Base-by-base conservation (phyloP, 53 echinoderm and acorn worm genomes). In the Paracentrotus lividus region DNA sequence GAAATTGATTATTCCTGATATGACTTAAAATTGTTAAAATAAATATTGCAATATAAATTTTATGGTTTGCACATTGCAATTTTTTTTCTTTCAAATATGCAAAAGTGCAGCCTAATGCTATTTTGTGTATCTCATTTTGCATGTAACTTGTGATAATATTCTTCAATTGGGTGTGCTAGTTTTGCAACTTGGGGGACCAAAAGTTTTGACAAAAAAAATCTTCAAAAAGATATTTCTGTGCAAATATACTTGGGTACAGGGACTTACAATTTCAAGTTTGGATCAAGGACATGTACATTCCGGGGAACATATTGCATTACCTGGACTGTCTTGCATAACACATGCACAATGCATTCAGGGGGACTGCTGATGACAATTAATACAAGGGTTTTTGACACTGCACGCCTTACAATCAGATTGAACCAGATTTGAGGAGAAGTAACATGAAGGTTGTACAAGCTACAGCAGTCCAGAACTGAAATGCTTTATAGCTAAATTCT, bases 331-430 rank as follows among this genome's bases (percentile, higher is more conserved):
- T 81, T 81, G 24, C 47, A 81, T 72, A 21, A 44, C 47, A 45
- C 81, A 81, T 81, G 81, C 81, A 81, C 8, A 81, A n/a, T 49
- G 81, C 81, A 81, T 47, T 81, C 81, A 44, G 47, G 47, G 44
- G 81, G 81, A 20, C 13, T 81, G 7, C 12, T 8, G 6, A 43
- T 10, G n/a, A 78, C 78, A 45, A 81, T 45, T 26, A 81, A 23
- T n/a, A 78, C 78, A 78, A 44, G n/a, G n/a, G 78, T 9, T n/a
- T 24, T 78, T 24, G 12, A 24, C 12, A 47, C 81, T 81, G 47
- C 81, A 23, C 81, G n/a, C n/a, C 49, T 24, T 44, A 81, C 81
- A 26, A 81, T 45, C 81, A 0, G 20, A n/a, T 10, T 3, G 1
- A 27, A 44, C 24, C 44, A 45, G 47, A 5, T 81, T 38, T 81